phyloP scores from a whole-genome alignment of 1,140 invertebrate species.

The Camponotus vicinus region DNA sequence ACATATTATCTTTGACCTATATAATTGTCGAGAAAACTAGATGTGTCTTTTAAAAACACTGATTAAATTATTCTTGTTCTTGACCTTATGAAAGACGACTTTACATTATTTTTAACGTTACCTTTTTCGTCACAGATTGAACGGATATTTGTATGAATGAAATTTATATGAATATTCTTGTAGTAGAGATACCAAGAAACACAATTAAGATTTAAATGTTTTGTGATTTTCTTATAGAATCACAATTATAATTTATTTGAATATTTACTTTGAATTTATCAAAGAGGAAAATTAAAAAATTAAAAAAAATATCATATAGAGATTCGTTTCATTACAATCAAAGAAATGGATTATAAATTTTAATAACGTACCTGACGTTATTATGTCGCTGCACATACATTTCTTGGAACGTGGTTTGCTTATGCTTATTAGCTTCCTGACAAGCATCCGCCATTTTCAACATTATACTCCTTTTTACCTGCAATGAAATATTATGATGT shows the following conservation, averaged over 20 bases:
- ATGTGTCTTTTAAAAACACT: conserved; percentile 25
- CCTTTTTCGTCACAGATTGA: neutral
- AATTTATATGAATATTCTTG: neutral
- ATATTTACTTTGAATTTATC: conserved; percentile 16
- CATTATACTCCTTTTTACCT: conserved; percentile 97
- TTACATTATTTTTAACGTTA: conserved; percentile 49
- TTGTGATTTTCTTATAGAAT: neutral
- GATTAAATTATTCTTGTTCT: conserved; percentile 38
- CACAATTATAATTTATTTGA: neutral
- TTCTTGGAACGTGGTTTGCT: conserved; percentile 95
- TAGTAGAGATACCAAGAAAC: neutral
- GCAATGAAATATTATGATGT: conserved; percentile 45
- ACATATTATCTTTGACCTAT: conserved; percentile 15
- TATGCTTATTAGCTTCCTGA: conserved; percentile 89
- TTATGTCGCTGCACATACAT: conserved; percentile 99
- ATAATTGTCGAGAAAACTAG: conserved; percentile 26
- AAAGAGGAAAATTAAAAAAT: conserved; percentile 26
- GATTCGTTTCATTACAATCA: neutral
- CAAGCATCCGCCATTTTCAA: conserved; percentile 96
- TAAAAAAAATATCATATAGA: neutral
- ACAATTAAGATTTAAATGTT: neutral
- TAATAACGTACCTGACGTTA: conserved; percentile 92
- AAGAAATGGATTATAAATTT: neutral
- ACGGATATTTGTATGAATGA: neutral
- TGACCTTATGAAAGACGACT: neutral